phyloP scores from a whole-genome alignment of 2,113 vertebrate genomes.

The Hydrolagus affinis region DNA sequence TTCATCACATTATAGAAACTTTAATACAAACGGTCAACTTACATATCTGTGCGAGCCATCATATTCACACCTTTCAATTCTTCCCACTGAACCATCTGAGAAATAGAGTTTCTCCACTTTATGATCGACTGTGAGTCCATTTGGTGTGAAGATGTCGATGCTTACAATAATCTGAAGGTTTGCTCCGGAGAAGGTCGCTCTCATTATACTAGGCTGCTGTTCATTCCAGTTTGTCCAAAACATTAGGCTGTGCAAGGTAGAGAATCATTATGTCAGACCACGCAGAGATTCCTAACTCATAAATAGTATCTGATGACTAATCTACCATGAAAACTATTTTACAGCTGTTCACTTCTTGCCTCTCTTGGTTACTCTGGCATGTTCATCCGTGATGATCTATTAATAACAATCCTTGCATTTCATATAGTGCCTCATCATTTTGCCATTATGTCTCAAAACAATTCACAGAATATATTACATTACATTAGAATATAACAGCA shows the following conservation, averaged over 20 bases:
- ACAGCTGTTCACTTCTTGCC: background rate
- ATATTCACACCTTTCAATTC: conserved; percentile 93
- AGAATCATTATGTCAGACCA: background rate
- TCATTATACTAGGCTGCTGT: conserved; percentile 93
- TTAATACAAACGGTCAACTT: conserved; percentile 52
- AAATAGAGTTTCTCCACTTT: conserved; percentile 90
- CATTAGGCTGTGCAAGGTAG: conserved; percentile 71
- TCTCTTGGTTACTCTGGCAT: too few relatives aligned
- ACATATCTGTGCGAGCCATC: conserved; percentile 88
- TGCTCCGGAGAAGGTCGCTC: conserved; percentile 77
- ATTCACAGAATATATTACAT: too few relatives aligned
- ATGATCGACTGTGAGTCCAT: conserved; percentile 90
- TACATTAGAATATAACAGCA: too few relatives aligned
- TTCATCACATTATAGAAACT: background rate
- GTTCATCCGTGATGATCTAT: too few relatives aligned
- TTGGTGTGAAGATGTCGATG: conserved; percentile 85
- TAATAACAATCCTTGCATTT: too few relatives aligned
- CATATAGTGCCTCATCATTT: too few relatives aligned
- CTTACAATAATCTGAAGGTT: conserved; percentile 81
- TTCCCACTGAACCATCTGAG: conserved; percentile 85
- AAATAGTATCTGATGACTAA: background rate
- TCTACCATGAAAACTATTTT: background rate
- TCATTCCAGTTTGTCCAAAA: conserved; percentile 99
- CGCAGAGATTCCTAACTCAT: too few relatives aligned
- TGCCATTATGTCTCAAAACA: too few relatives aligned